These are phyloP conservation scores for Hycleus cichorii DNA, from an alignment of 1,140 invertebrate species.

Conservation along the genomic window DNA sequence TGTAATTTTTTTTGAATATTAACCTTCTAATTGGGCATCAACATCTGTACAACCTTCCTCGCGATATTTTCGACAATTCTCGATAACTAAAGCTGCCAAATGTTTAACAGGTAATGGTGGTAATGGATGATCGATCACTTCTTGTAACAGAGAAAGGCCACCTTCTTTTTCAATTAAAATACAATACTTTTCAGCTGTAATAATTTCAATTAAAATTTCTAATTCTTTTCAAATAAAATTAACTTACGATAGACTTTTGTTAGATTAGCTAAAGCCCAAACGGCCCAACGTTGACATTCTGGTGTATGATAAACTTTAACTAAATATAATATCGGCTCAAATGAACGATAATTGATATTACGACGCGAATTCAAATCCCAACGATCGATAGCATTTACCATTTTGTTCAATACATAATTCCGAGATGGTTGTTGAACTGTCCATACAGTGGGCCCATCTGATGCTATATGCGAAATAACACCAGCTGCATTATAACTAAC, in stretches of 20 bases:
- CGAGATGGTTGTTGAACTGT: conserved; percentile 61
- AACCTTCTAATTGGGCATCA: conserved; percentile 18
- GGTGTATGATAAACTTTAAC: conserved; percentile 75
- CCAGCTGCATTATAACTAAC: conserved; percentile 95
- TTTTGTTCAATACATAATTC: conserved; percentile 64
- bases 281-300: conserved; percentile 90
- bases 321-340: conserved; percentile 82
- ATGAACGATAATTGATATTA: conserved; percentile 96
- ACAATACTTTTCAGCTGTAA: conserved; percentile 81
- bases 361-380: conserved; percentile 82
- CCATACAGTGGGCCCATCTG: conserved; percentile 83
- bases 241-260: conserved; percentile 85
- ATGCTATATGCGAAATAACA: conserved; percentile 90
- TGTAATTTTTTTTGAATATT: background rate
- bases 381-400: conserved; percentile 73
- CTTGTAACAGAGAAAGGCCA: conserved; percentile 65
- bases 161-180: conserved; percentile 76
- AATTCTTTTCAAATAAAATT: conserved; percentile 67
- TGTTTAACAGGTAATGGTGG: conserved; percentile 59
- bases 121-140: conserved; percentile 53
- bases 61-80: conserved; percentile 49
- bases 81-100: conserved; percentile 57
- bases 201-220: conserved; percentile 41
- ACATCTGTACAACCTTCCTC: conserved; percentile 23
- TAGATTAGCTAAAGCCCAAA: conserved; percentile 96